Conservation (phyloP, 2,888 invertebrate genomes). For the Trimorus sp. region DNA sequence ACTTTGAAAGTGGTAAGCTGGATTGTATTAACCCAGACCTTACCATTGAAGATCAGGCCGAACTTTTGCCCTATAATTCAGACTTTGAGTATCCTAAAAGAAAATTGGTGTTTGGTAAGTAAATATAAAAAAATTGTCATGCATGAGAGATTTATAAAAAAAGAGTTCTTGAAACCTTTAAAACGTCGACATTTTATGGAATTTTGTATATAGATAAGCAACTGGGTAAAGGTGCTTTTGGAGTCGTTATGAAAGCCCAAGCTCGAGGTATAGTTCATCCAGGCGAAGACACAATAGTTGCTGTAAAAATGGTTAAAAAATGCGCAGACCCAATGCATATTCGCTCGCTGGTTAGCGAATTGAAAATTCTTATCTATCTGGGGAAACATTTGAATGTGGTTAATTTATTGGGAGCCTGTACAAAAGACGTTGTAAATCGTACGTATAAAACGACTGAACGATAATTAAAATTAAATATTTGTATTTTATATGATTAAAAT, state of each 20-base stretch:
- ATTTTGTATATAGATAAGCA: background rate
- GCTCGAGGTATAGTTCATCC: background rate
- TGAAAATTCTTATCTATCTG: slow-evolving; percentile 97
- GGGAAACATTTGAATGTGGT: slow-evolving; percentile 97
- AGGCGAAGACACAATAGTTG: background rate
- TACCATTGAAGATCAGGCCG: slow-evolving; percentile 95
- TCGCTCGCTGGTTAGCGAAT: slow-evolving; percentile 88
- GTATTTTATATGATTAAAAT: too few species aligned
- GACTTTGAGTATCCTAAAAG: slow-evolving; percentile 96
- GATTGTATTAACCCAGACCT: slow-evolving; percentile 93
- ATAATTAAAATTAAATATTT: too few species aligned
- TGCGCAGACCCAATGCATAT: background rate
- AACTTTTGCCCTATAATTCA: slow-evolving; percentile 93
- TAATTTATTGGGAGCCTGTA: slow-evolving; percentile 96
- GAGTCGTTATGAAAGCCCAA: background rate
- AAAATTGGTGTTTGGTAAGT: slow-evolving; percentile 77
- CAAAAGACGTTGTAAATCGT: slow-evolving; percentile 94
- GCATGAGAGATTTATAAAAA: background rate
- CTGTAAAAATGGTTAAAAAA: slow-evolving; percentile 1
- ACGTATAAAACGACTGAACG: slow-evolving; percentile 56
- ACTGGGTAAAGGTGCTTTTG: slow-evolving; percentile 2
- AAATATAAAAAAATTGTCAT: too few species aligned
- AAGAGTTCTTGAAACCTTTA: background rate
- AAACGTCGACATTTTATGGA: too few species aligned
- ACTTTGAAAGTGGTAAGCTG: slow-evolving; percentile 71